Base-by-base conservation (phyloP, 2,888 invertebrate species). In the Rhagophthalmus giganteus region DNA sequence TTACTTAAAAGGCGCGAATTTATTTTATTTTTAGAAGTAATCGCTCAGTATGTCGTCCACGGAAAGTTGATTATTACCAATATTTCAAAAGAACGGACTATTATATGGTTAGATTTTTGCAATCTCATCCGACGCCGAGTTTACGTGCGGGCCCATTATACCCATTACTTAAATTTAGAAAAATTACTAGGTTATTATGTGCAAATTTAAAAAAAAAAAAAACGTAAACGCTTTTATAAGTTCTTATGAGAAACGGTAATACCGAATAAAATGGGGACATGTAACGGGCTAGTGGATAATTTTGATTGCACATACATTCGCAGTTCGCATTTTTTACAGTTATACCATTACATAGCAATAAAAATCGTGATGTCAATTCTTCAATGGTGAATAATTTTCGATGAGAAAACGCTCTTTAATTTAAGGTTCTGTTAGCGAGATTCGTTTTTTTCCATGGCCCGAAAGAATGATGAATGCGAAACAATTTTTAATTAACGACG, bases 71-170 rank as follows among this genome's bases (percentile, higher is more conserved):
- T n/a, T 46, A 92, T 71, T 34, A 81, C 81, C 8, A 88, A 88
- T 40, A 92, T 82, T 77, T 94, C 94, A 69, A 93, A 84, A 37
- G 88, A 87, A 74, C 94, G 94, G 4, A 85, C 90, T 46, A 88
- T 76, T 14, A 76, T 73, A 8, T 87, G 83, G 0, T 90, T 90
- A 25, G 82, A 83, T 28, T 79, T 74, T 64, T 88, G 88, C 0
- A 94, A 73, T 12, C 78, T 79, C 6, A 72, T 70, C 0, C 85
- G 79, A 59, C 85, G 84, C 10, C 79, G 76, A 0, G 76, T 4
- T 74, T 74, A 40, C 78, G 75, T 1, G 90, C 89, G 7, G 84
- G 85, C 53, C 88, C 88, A 76, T 90, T 90, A 71, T 89, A n/a
- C n/a, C 90, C 71, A 90, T 74, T 33, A 84, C 81, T 74, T 58